A percentile compares a stretch with the other conserved stretches of the same genome.
phyloP scores from a whole-genome alignment of 2,113 vertebrate species.

The Xiphias gladius region DNA sequence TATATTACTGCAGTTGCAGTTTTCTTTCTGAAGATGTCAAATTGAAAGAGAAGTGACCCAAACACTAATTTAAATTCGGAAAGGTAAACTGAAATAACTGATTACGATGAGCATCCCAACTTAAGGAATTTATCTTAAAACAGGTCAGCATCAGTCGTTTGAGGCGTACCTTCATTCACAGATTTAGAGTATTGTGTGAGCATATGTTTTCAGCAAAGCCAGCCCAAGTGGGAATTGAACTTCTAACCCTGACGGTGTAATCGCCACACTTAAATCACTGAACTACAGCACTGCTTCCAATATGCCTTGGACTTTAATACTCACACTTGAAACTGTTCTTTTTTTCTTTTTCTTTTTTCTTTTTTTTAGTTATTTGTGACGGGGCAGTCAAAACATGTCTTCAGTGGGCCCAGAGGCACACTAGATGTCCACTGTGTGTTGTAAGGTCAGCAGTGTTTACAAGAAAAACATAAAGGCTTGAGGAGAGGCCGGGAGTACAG shows the following conservation, averaged over 20 bases:
- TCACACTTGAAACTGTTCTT: slow-evolving; percentile 50
- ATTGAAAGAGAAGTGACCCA: neutral
- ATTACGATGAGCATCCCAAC: neutral
- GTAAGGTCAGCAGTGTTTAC: slow-evolving; percentile 75
- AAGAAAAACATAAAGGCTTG: slow-evolving; percentile 67
- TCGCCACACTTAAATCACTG: slow-evolving; percentile 47
- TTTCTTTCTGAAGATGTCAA: neutral
- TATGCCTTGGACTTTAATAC: slow-evolving; percentile 57
- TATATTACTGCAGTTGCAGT: neutral
- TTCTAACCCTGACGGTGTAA: slow-evolving; percentile 57
- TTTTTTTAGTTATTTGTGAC: slow-evolving; percentile 60
- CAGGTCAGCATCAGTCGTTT: neutral
- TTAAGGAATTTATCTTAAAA: neutral
- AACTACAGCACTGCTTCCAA: slow-evolving; percentile 36
- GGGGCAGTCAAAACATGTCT: slow-evolving; percentile 71
- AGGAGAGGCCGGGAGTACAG: slow-evolving; percentile 40
- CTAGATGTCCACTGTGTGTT: slow-evolving; percentile 65
- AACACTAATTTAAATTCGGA: neutral
- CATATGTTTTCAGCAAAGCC: slow-evolving; percentile 34
- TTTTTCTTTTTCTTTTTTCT: slow-evolving; percentile 40
- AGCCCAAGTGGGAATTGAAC: slow-evolving; percentile 50
- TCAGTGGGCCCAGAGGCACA: slow-evolving; percentile 53
- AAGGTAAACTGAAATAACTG: neutral
- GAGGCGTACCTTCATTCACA: neutral
- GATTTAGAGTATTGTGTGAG: neutral